These are phyloP conservation scores for Fratercula arctica DNA, from an alignment of 2,797 vertebrate species.

Conservation along the genomic window DNA sequence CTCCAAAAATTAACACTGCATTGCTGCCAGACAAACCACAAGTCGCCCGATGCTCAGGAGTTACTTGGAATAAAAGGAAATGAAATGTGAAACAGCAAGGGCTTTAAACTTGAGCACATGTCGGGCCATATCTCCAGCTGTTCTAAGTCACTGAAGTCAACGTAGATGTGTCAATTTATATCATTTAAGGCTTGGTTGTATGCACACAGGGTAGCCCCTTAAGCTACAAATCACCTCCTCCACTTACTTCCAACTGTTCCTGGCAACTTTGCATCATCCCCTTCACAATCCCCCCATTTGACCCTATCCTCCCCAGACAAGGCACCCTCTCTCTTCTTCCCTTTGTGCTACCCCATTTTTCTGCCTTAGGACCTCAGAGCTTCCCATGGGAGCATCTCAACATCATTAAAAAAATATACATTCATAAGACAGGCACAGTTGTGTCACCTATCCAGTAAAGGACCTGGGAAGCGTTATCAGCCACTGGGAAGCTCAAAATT, in stretches of 20 bases:
- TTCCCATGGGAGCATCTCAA: background rate
- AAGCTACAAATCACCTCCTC: background rate
- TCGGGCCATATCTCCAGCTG: background rate
- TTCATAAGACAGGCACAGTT: background rate
- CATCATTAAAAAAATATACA: background rate
- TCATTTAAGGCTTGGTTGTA: background rate
- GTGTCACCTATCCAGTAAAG: background rate
- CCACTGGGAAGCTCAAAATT: background rate
- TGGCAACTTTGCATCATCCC: background rate
- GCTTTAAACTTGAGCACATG: background rate
- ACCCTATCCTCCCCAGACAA: background rate
- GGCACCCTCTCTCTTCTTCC: background rate
- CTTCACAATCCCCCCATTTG: rapidly evolving
- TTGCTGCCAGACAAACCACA: background rate
- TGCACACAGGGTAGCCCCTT: background rate
- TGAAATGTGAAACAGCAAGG: background rate
- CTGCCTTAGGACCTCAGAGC: background rate
- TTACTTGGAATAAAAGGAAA: background rate
- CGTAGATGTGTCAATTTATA: background rate
- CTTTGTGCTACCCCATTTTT: background rate
- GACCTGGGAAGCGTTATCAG: background rate
- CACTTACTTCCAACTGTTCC: background rate
- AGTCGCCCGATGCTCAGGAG: background rate
- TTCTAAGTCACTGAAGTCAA: background rate
- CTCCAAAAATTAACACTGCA: background rate